Evolutionary conservation across 2,797 vertebrate species (phyloP), one percentile per base, ranked within the genome.

Genomic region (Megaceryle alcyon): DNA sequence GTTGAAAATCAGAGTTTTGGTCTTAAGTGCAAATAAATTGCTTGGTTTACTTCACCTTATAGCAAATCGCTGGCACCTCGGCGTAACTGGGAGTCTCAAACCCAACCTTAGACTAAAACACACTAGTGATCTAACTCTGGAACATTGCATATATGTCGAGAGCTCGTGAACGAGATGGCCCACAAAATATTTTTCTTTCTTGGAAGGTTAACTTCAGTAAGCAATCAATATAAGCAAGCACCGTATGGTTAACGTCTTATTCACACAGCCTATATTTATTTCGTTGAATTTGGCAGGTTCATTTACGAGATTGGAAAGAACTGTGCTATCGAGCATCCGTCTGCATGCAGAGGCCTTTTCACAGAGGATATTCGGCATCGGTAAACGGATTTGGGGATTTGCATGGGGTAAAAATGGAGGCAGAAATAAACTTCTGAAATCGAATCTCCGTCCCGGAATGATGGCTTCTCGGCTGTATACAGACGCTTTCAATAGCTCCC

Each of bases 381-480:
- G 25, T 80, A 90, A 94, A 70, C 0, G 69, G 94, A 88, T 97
- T 96, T 95, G 93, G 5, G 83, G 96, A 86, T 97, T 97, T 91
- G 93, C 88, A 73, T 11, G 54, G 92, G 79, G 28, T 86, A 80
- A 78, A 81, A 46, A 82, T 0, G 26, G 66, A 92, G 92, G 82
- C 95, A 95, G 77, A 51, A 86, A 86, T 68, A 28, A 66, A 23
- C 85, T 87, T 29, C 54, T 64, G 90, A 56, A 79, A 9, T 37
- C 19, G 70, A 87, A 49, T 76, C 48, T 82, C 29, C 0, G 3
- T 39, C 17, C 68, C 35, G 93, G 69, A 88, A n/a, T 2, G 72
- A 39, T 64, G 82, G 84, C 94, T 92, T 35, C 88, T 70, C 75
- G 57, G 85, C 91, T 78, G 46, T 31, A 85, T 65, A 25, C 76